phyloP scores from a whole-genome alignment of 2,797 vertebrate genomes.

The Thripadectes ignobilis region DNA sequence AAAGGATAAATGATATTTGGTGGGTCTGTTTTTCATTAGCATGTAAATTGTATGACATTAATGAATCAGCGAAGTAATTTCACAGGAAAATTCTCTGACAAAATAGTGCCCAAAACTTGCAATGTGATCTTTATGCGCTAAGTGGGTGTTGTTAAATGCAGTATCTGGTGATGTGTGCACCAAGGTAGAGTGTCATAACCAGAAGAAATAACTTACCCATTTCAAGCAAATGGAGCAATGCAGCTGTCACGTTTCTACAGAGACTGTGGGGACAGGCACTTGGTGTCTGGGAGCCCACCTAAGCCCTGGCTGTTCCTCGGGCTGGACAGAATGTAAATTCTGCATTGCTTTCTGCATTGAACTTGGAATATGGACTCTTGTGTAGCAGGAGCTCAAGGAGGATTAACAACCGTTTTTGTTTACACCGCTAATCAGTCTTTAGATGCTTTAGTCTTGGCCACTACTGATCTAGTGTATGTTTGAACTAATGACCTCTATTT shows the following conservation, averaged over 20 bases:
- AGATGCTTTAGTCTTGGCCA: neutral
- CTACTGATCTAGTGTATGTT: neutral
- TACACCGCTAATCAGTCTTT: neutral
- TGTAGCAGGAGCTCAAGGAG: neutral
- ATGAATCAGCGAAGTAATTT: neutral
- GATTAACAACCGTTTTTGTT: neutral
- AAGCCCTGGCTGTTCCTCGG: neutral
- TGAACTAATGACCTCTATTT: constrained; percentile 33
- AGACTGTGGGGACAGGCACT: too few species aligned
- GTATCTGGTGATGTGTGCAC: neutral
- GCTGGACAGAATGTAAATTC: neutral
- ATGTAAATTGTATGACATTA: neutral
- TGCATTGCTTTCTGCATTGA: neutral
- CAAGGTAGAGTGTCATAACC: neutral
- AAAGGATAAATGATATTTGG: neutral
- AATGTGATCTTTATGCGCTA: neutral
- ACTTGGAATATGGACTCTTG: neutral
- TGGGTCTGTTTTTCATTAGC: neutral
- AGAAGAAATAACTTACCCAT: neutral
- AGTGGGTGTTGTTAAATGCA: neutral
- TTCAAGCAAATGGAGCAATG: neutral
- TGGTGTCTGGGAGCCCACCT: too few species aligned
- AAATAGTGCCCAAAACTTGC: neutral
- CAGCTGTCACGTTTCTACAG: neutral
- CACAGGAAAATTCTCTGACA: neutral